Percentiles rank a stretch among this genome's conserved stretches.
Evolutionary conservation across 2,113 vertebrate species (phyloP).

Genomic region (Lagopus leucura): DNA sequence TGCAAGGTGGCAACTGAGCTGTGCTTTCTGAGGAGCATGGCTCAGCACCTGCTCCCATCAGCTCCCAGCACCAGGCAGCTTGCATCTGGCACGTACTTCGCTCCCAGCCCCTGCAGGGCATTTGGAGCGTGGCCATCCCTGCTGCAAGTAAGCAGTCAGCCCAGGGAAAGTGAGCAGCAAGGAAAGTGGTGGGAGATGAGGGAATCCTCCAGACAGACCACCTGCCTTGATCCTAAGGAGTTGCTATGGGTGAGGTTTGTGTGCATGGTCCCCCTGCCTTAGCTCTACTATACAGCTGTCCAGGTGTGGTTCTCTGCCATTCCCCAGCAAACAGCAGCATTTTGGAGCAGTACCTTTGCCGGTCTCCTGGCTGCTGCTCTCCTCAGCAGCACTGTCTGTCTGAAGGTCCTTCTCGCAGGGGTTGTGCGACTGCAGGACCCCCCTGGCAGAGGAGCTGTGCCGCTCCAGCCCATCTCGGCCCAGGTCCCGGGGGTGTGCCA

Average conservation of each 20-base stretch:
- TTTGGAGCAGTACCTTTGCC: constrained; percentile 81
- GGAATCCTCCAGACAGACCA: background rate
- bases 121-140: background rate
- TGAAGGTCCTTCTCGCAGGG: constrained; percentile 83
- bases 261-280: background rate
- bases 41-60: background rate
- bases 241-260: accelerated
- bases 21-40: background rate
- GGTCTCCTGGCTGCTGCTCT: constrained; percentile 98
- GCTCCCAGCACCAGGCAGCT: background rate
- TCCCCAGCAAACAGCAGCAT: background rate
- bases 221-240: background rate
- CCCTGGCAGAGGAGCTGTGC: constrained; percentile 73
- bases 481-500: constrained; percentile 90
- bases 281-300: background rate
- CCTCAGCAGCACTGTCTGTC: constrained; percentile 92
- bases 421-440: constrained; percentile 79
- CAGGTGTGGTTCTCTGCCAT: background rate
- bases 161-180: accelerated
- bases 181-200: background rate
- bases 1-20: background rate
- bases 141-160: background rate
- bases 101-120: background rate
- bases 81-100: accelerated
- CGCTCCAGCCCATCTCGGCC: constrained; percentile 79